phyloP scores from a whole-genome alignment of 2,888 invertebrate genomes.

The Steinernema scapterisci region DNA sequence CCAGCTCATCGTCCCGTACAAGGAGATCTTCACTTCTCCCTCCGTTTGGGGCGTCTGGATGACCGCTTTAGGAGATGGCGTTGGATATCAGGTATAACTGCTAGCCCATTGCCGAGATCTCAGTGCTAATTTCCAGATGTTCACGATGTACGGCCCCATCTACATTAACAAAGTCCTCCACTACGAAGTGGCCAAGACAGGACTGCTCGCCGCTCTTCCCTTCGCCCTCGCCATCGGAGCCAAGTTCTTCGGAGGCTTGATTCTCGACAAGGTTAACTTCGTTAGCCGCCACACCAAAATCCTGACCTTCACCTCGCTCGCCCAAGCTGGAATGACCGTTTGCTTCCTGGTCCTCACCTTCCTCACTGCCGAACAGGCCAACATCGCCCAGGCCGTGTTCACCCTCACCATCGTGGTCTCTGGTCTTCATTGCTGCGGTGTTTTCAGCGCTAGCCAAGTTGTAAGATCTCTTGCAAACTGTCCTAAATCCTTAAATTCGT shows the following conservation, averaged over 20 bases:
- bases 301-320: conserved; percentile 46
- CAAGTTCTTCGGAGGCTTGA: background rate
- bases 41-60: conserved; percentile 33
- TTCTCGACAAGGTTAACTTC: background rate
- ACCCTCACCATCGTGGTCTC: conserved; percentile 51
- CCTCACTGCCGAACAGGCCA: background rate
- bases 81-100: conserved; percentile 16
- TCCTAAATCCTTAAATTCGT: background rate
- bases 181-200: background rate
- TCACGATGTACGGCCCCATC: conserved; percentile 11
- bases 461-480: background rate
- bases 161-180: conserved; percentile 32
- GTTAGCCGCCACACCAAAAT: conserved; percentile 31
- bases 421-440: conserved; percentile 55
- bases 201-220: background rate
- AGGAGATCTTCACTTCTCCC: conserved; percentile 37
- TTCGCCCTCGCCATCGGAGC: background rate
- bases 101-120: too few relatives aligned
- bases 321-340: conserved; percentile 50
- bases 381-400: conserved; percentile 52
- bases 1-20: conserved; percentile 38
- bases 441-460: background rate
- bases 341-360: conserved; percentile 50
- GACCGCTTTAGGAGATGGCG: conserved; percentile 17
- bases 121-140: conserved; percentile 8